Evolutionary conservation across 2,888 invertebrate genomes (phyloP).

Genomic region (Microctonus aethiopoides): DNA sequence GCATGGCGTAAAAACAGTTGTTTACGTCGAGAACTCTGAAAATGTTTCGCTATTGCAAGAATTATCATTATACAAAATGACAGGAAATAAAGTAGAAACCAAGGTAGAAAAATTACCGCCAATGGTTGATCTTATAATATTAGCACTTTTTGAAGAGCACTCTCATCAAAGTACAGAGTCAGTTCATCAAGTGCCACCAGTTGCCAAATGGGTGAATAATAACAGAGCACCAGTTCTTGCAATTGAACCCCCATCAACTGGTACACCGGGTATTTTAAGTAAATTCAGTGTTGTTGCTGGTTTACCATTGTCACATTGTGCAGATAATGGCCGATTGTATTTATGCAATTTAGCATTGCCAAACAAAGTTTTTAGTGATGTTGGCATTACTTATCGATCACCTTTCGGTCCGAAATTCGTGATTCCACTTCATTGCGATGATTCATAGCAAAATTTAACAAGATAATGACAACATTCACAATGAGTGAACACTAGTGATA

Average conservation of each 20-base stretch:
- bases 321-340: constrained; percentile 80
- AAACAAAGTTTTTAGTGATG: constrained; percentile 78
- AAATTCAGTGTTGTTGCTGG: constrained; percentile 80
- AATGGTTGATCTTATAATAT: constrained; percentile 70
- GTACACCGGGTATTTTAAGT: constrained; percentile 72
- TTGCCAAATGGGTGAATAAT: constrained; percentile 77
- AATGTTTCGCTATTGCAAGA: constrained; percentile 72
- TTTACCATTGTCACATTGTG: constrained; percentile 75
- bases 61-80: constrained; percentile 75
- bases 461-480: constrained; percentile 10
- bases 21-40: constrained; percentile 70
- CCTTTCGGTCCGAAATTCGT: constrained; percentile 88
- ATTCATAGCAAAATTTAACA: constrained; percentile 57
- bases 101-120: constrained; percentile 68
- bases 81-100: constrained; percentile 72
- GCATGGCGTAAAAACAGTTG: constrained; percentile 81
- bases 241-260: constrained; percentile 80
- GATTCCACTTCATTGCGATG: constrained; percentile 75
- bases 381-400: constrained; percentile 82
- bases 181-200: constrained; percentile 55
- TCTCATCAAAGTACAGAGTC: constrained; percentile 62
- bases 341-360: constrained; percentile 89
- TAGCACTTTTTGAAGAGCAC: constrained; percentile 70
- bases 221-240: constrained; percentile 80
- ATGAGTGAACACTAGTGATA: constrained; percentile 22